Base-by-base conservation (phyloP, 2,113 vertebrate species). In the Cairina moschata region DNA sequence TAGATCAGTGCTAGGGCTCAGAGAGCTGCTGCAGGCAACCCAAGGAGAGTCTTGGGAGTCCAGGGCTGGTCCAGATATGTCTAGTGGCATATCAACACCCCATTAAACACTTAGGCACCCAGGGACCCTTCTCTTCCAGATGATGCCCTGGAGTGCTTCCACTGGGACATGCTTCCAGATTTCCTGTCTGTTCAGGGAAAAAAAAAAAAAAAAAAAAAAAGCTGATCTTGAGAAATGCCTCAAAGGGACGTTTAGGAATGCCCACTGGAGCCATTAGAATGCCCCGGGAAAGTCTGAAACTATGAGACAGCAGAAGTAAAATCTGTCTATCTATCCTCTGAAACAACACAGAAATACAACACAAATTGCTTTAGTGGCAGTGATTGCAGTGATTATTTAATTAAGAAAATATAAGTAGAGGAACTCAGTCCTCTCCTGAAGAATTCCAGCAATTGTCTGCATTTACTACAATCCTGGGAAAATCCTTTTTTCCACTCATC, bases 341-440 rank as follows among this genome's bases (percentile, higher is more conserved):
- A 91, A 94, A 78, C 48, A 82, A 86, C 88, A 72, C 48, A 90
- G 54, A 42, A 80, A 78, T 81, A 85, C 52, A 81, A 83, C 42
- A 65, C 26, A 25, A 88, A 91, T 96, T 88, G 29, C 68, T 90
- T 83, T 88, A 69, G 68, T 78, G 62, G 34, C 66, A 94, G 15
- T n/a, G 18, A 62, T 40, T 84, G n/a, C 32, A 91, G 20, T 62
- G 66, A 82, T 59, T 52, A 84, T 95, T 86, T 84, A 96, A 96
- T 71, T 63, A 94, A 83, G 73, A 73, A 83, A 93, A 77, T 65
- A 88, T 42, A 73, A 23, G 31, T 76, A 15, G 29, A 93, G 25
- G 10, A 93, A 63, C 25, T 59, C 10, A 75, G 13, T 81, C 38
- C 32, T 88, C 31, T 92, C 40, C 48, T 78, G 88, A 90, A 93